Conservation (phyloP, 2,888 invertebrate species). For the Tenthredo scrophulariae region DNA sequence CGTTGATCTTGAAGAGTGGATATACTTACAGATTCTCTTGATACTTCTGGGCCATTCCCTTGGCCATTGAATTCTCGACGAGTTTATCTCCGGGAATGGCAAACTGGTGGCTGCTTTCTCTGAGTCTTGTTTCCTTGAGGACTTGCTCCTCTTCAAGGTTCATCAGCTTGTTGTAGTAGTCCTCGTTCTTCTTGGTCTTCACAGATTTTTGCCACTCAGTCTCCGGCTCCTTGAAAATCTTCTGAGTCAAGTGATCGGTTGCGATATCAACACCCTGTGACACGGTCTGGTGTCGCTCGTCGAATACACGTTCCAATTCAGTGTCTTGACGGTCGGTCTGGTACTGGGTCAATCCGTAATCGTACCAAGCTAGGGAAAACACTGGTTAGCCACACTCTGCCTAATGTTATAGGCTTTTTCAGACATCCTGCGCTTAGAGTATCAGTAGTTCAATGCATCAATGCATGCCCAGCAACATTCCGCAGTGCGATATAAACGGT, state of each 20-base stretch:
- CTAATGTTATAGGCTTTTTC: slow-evolving; percentile 49
- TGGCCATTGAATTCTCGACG: slow-evolving; percentile 87
- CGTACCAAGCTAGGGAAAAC: slow-evolving; percentile 91
- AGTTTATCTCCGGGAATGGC: slow-evolving; percentile 92
- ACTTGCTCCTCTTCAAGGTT: slow-evolving; percentile 92
- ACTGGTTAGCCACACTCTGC: slow-evolving; percentile 62
- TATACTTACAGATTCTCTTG: slow-evolving; percentile 90
- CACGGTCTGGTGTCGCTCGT: slow-evolving; percentile 87
- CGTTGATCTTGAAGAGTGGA: not conserved
- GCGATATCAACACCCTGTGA: slow-evolving; percentile 83
- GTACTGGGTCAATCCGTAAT: slow-evolving; percentile 91
- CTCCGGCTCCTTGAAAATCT: slow-evolving; percentile 86
- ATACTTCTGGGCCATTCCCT: slow-evolving; percentile 93
- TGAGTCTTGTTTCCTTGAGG: slow-evolving; percentile 88
- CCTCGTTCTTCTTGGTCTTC: slow-evolving; percentile 90
- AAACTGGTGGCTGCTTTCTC: slow-evolving; percentile 90
- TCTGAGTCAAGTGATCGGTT: slow-evolving; percentile 81
- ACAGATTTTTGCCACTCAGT: slow-evolving; percentile 93
- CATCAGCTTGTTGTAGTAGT: slow-evolving; percentile 90
- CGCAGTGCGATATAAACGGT: slow-evolving; percentile 56
- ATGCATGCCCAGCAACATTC: slow-evolving; percentile 65
- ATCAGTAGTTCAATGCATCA: slow-evolving; percentile 51
- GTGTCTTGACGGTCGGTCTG: slow-evolving; percentile 90
- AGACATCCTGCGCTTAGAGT: slow-evolving; percentile 39
- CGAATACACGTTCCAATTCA: slow-evolving; percentile 93